Evolutionary conservation across 2,797 vertebrate genomes (phyloP), one percentile per base, ranked within the genome.

Genomic region (Onychomys arenicola): DNA sequence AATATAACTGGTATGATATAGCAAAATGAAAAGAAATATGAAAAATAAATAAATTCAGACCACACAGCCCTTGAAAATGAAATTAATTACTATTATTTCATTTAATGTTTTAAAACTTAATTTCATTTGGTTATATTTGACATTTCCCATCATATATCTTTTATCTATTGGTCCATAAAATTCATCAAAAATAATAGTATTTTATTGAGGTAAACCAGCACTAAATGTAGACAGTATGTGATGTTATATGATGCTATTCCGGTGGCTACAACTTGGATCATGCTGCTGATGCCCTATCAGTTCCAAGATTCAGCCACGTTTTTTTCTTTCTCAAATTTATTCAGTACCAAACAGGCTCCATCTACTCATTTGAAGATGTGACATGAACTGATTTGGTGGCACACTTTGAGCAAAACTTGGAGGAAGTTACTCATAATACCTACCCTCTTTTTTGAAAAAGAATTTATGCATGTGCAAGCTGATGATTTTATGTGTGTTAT

Each of bases 71-170:
- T 77, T 91, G 27, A 83, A 86, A 95, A 75, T 49, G 25, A 6
- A 82, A 91, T 55, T 2, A n/a, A 75, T 76, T 92, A 14, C 43
- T 89, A 86, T 89, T 93, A 93, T 46, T 87, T 78, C n/a, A 17
- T 46, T 80, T 76, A 11, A 19, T 17, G 57, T 73, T 90, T 96
- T 96, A 29, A 34, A 82, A 85, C 4, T 40, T 2, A 83, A 23
- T 78, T 71, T 49, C 19, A 6, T 73, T 65, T 32, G 27, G 6
- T 59, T 17, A 40, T 59, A 83, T 5, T 55, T 84, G 10, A 12
- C 78, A 76, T 76, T 75, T 14, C 5, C 89, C 63, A 4, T 83
- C 4, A 6, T 34, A 40, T 59, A 19, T 0, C 5, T 78, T 87
- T 88, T n/a, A 57, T 19, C 49, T 91, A 37, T 27, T 94, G 71